Evolutionary conservation across 2,888 invertebrate species (phyloP), one percentile per base, ranked within the genome.

Genomic region (Nemotelus pantherinus): DNA sequence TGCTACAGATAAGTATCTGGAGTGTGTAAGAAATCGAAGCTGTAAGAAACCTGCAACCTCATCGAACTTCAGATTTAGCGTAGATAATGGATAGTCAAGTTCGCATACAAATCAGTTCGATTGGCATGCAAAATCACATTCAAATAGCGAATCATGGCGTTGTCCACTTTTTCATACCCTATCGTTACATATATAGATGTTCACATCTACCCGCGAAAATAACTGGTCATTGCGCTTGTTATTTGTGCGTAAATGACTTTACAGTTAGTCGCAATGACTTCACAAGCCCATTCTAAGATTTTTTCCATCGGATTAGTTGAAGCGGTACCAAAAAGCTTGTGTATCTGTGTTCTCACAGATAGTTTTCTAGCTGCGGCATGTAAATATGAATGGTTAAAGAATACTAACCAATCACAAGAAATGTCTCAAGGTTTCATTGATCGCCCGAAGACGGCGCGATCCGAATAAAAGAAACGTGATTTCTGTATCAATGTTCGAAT

Each of bases 231-330:
- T 43, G 25, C 25, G 57, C 71, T n/a, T 71, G 39, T 41, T 55
- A 55, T 71, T 57, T 55, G 71, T 71, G 55, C 57, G 43, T 71
- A 71, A 71, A 41, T 55, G 55, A 71, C 57, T 71, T n/a, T 65
- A 71, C 71, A 71, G 71, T 71, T 71, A 71, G 71, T 25, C 6
- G 43, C 44, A 71, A 44, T 44, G 71, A 57, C 55, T 71, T 71
- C 25, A 25, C 25, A 25, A 25, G 25, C 25, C 25, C 25, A 25
- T 25, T 25, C 25, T 25, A 25, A 25, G 25, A 25, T 25, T 25
- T 25, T 25, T 25, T 25, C 25, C 25, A 25, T 71, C 4, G 55
- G 71, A 71, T 71, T 71, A 71, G 55, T 57, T 71, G 55, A 55
- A 71, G 55, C 71, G n/a, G 71, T 57, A 71, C 47, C 45, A 45